These are phyloP conservation scores for Salarias fasciatus DNA, from an alignment of 2,797 vertebrate genomes.

Conservation along the genomic window DNA sequence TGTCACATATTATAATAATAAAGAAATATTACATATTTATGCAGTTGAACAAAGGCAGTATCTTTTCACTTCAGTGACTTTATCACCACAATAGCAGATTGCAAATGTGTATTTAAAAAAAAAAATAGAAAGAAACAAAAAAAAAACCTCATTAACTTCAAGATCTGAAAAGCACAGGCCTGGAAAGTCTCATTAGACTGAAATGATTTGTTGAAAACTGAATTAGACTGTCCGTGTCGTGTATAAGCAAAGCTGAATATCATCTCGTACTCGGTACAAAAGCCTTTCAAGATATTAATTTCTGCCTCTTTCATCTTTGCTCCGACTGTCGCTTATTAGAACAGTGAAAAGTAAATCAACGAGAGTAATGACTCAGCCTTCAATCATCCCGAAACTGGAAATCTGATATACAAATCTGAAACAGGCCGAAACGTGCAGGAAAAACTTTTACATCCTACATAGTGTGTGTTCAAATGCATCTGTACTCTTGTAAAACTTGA, in stretches of 20 bases:
- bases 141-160: too few relatives aligned
- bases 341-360: constrained; percentile 23
- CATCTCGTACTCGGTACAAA: constrained; percentile 13
- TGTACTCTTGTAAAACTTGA: constrained; percentile 28
- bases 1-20: too few relatives aligned
- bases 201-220: constrained; percentile 34
- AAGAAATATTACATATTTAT: too few relatives aligned
- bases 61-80: too few relatives aligned
- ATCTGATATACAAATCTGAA: constrained; percentile 29
- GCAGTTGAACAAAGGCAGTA: too few relatives aligned
- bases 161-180: background rate
- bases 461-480: constrained; percentile 33
- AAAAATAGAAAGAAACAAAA: too few relatives aligned
- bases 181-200: constrained; percentile 27
- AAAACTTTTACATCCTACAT: constrained; percentile 10
- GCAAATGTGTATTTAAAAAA: too few relatives aligned
- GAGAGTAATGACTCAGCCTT: constrained; percentile 20
- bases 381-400: constrained; percentile 30
- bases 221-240: background rate
- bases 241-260: constrained; percentile 11
- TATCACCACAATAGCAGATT: too few relatives aligned
- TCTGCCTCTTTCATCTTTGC: constrained; percentile 14
- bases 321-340: constrained; percentile 15
- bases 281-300: constrained; percentile 22
- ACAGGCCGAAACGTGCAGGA: constrained; percentile 9